Conservation (phyloP, 2,113 vertebrate genomes). For the Rhipidura dahli region DNA sequence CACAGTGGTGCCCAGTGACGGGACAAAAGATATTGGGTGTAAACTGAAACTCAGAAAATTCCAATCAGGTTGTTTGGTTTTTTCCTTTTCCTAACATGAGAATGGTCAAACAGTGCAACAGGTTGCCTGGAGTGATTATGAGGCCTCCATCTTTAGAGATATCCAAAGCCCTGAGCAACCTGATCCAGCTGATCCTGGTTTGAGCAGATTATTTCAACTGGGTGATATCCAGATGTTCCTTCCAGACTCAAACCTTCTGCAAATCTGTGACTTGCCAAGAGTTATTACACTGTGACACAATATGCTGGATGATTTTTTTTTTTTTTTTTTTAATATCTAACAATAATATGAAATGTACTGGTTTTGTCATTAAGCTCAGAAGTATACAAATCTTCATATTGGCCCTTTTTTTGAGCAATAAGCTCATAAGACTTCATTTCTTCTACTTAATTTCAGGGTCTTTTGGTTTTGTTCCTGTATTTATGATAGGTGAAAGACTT, state of each 20-base stretch:
- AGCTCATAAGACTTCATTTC: background rate
- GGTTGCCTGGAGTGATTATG: rapidly evolving
- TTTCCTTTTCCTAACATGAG: background rate
- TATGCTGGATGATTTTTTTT: background rate
- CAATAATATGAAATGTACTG: background rate
- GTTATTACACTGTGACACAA: background rate
- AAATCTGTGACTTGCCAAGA: background rate
- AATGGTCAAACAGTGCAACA: background rate
- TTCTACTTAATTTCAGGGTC: background rate
- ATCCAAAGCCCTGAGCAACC: background rate
- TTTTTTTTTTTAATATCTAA: background rate
- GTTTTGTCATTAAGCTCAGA: background rate
- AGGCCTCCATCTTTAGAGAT: background rate
- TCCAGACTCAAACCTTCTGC: background rate
- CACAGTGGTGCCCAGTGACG: too few species aligned
- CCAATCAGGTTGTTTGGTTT: background rate
- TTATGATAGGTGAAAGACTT: background rate
- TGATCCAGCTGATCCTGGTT: background rate
- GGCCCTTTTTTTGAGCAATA: background rate
- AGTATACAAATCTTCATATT: background rate
- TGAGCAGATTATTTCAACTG: background rate
- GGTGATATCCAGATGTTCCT: background rate
- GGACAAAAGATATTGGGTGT: background rate
- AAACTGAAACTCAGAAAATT: background rate
- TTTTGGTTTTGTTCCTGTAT: background rate